Evolutionary conservation across 1,140 invertebrate genomes (phyloP).

Genomic region (Brachionus manjavacas): DNA sequence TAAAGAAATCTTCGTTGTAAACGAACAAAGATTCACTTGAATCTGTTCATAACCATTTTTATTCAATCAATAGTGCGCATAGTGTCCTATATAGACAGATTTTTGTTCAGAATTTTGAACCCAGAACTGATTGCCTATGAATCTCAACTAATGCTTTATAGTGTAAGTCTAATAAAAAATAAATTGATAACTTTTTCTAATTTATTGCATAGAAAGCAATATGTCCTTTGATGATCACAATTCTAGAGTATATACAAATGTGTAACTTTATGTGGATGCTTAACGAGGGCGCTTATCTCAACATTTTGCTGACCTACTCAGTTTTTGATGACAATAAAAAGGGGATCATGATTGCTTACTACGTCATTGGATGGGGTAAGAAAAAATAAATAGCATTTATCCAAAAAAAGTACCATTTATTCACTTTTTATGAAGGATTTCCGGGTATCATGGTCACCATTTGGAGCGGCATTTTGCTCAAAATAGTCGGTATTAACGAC

Average conservation of each 20-base stretch:
- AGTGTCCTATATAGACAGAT: not conserved
- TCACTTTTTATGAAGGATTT: not conserved
- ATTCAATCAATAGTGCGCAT: not conserved
- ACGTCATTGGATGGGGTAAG: conserved; percentile 32
- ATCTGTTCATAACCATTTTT: conserved; percentile 35
- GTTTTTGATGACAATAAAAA: conserved; percentile 34
- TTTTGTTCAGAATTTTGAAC: conserved; percentile 10
- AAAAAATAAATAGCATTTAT: too few relatives aligned
- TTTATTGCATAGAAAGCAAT: conserved; percentile 1
- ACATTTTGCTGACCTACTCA: conserved; percentile 32
- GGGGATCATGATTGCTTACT: not conserved
- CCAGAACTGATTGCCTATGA: conserved; percentile 26
- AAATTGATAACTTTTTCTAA: too few relatives aligned
- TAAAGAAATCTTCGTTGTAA: conserved; percentile 35
- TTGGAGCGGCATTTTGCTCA: not conserved
- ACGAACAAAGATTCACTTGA: conserved; percentile 29
- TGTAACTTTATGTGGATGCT: conserved; percentile 43
- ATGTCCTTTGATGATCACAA: conserved; percentile 13
- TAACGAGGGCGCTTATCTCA: conserved; percentile 34
- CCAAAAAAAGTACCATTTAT: too few relatives aligned
- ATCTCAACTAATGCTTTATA: conserved; percentile 33
- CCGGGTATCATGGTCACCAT: not conserved
- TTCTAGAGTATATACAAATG: conserved; percentile 34
- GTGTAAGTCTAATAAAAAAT: not conserved
- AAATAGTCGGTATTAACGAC: conserved; percentile 18